Evolutionary conservation across 1,140 invertebrate species (phyloP), one percentile per base, ranked within the genome.

Genomic region (Argopecten irradians): DNA sequence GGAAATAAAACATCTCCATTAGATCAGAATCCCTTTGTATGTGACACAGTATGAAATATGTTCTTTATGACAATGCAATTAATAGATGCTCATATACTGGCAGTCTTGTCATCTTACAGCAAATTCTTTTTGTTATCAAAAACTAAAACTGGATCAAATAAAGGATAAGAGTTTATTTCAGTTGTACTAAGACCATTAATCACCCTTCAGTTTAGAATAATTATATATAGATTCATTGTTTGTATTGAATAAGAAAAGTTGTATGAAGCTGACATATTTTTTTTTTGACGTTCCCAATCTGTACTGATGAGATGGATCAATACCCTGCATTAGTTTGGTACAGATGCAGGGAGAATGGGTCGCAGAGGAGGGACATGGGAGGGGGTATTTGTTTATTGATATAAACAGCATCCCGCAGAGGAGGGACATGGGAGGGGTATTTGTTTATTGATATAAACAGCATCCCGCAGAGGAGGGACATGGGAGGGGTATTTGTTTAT

Each of bases 401-500:
- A 8, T 22, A n/a, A 71, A 71, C 55, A 71, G 55, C 55, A 71
- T 71, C 22, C n/a, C 1, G 55, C 14, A n/a, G n/a, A 46, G 43
- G 43, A 46, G 19, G 43, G n/a, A n/a, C n/a, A n/a, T n/a, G n/a
- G n/a, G n/a, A n/a, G n/a, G 55, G n/a, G 55, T n/a, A 71, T 71
- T 55, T 55, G 43, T 55, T 55, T 71, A 71, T 71, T n/a, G n/a
- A 71, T 71, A 8, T 22, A n/a, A 71, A 71, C 55, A 71, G 55
- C 55, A 71, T 71, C 22, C n/a, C 1, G 55, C 14, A n/a, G n/a
- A 46, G 43, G 43, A 46, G 19, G 43, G n/a, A n/a, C n/a, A n/a
- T n/a, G n/a, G n/a, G n/a, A n/a, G n/a, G 55, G n/a, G 55, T n/a
- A 71, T 71, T 55, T 55, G 43, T 55, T 55, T 71, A 71, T 71